A percentile compares a stretch with the other conserved stretches of the same genome.
Evolutionary conservation across 2,113 vertebrate genomes (phyloP).

Genomic region (Pteropus alecto): DNA sequence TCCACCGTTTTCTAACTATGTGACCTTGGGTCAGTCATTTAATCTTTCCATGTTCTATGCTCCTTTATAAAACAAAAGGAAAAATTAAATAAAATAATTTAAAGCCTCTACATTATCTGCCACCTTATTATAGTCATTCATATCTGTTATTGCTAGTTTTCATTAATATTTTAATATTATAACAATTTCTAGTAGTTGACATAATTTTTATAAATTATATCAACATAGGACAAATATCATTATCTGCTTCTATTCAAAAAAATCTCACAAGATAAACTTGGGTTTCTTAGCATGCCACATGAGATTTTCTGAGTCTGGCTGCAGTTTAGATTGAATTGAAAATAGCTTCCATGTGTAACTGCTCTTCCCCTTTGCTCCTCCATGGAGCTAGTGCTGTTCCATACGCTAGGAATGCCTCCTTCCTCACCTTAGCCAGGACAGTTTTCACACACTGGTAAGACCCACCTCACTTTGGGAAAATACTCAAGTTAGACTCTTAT

Average conservation of each 20-base stretch:
- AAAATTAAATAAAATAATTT: conserved; percentile 36
- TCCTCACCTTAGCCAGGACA: background rate
- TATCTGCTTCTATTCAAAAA: background rate
- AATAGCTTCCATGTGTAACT: background rate
- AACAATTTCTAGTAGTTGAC: background rate
- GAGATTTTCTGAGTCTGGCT: background rate
- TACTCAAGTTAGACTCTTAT: background rate
- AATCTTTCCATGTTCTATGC: background rate
- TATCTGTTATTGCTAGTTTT: background rate
- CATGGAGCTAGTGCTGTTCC: background rate
- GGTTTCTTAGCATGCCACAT: background rate
- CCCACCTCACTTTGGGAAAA: background rate
- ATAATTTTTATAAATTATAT: background rate
- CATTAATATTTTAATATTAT: conserved; percentile 8
- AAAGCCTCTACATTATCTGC: background rate
- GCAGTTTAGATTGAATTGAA: background rate
- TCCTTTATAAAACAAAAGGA: background rate
- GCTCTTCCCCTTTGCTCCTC: background rate
- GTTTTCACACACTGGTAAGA: background rate
- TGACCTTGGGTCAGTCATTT: background rate
- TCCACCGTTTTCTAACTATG: background rate
- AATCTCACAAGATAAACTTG: background rate
- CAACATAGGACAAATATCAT: background rate
- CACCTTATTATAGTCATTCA: background rate
- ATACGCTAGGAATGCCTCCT: background rate